A percentile compares a stretch with the other conserved stretches of the same genome.
Conservation (phyloP, 2,888 invertebrate genomes). For the Nowickia ferox region DNA sequence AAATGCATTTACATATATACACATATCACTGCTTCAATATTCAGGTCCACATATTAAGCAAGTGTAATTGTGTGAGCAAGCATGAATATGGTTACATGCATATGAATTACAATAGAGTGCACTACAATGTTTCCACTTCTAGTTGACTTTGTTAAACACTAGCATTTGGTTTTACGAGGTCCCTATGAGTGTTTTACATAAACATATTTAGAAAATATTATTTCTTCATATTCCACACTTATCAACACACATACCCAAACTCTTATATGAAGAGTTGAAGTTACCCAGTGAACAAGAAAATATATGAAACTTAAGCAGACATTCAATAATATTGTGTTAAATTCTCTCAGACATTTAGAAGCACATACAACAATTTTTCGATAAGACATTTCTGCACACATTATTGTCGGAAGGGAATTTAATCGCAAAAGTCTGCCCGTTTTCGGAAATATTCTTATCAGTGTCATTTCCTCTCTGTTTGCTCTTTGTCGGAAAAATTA, state of each 20-base stretch:
- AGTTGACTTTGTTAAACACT: conserved; percentile 70
- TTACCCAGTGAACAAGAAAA: neutral
- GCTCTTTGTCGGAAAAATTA: too few relatives aligned
- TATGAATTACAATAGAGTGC: conserved; percentile 49
- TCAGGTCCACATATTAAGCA: conserved; percentile 11
- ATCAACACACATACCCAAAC: neutral
- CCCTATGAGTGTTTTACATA: conserved; percentile 65
- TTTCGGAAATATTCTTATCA: too few relatives aligned
- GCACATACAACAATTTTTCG: too few relatives aligned
- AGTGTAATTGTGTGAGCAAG: conserved; percentile 26
- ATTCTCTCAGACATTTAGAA: too few relatives aligned
- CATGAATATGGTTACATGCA: conserved; percentile 18
- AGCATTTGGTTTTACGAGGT: conserved; percentile 67
- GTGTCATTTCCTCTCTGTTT: too few relatives aligned
- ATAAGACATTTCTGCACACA: too few relatives aligned
- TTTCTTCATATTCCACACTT: neutral
- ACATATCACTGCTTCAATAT: conserved; percentile 35
- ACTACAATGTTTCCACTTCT: conserved; percentile 52
- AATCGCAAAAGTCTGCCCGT: too few relatives aligned
- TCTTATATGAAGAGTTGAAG: neutral
- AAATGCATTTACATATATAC: conserved; percentile 27
- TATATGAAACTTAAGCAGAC: too few relatives aligned
- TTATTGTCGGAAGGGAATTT: too few relatives aligned
- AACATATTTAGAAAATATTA: conserved; percentile 57
- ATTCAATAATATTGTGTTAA: too few relatives aligned